These are phyloP conservation scores for Cosmorhoe ocellata DNA, from an alignment of 2,888 invertebrate genomes.

Conservation along the genomic window DNA sequence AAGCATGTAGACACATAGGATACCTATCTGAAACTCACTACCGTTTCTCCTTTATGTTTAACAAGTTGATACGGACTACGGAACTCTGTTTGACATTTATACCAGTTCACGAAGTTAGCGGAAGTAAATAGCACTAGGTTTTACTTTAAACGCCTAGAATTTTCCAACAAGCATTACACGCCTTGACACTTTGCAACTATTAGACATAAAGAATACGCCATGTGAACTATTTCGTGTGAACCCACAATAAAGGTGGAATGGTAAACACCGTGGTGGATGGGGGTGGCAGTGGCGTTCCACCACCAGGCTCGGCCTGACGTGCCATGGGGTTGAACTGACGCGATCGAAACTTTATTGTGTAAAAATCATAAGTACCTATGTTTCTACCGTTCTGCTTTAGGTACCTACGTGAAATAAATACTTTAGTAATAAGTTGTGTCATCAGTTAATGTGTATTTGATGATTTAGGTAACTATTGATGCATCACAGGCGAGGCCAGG, in stretches of 20 bases:
- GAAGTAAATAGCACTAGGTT: too few species aligned
- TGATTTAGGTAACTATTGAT: too few species aligned
- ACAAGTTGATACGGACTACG: constrained; percentile 14
- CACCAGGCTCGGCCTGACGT: constrained; percentile 66
- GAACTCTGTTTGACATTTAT: constrained; percentile 8
- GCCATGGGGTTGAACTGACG: constrained; percentile 38
- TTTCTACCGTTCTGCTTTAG: background rate
- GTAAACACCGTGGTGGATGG: constrained; percentile 25
- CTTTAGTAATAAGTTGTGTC: background rate
- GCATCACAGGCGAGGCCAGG: too few species aligned
- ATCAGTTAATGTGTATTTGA: background rate
- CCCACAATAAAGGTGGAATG: constrained; percentile 35
- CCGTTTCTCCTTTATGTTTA: constrained; percentile 1
- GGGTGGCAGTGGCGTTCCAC: constrained; percentile 68
- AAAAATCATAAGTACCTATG: too few species aligned
- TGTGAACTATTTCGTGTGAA: constrained; percentile 32
- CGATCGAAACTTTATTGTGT: constrained; percentile 6
- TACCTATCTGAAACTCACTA: constrained; percentile 6
- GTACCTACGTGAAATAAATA: too few species aligned
- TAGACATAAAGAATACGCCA: background rate
- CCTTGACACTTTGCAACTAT: too few species aligned
- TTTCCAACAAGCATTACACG: too few species aligned
- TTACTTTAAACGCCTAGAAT: too few species aligned
- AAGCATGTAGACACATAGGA: background rate
- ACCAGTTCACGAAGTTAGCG: background rate